phyloP scores from a whole-genome alignment of 64 coral and sea anemone species.

The Pocillopora verrucosa region DNA sequence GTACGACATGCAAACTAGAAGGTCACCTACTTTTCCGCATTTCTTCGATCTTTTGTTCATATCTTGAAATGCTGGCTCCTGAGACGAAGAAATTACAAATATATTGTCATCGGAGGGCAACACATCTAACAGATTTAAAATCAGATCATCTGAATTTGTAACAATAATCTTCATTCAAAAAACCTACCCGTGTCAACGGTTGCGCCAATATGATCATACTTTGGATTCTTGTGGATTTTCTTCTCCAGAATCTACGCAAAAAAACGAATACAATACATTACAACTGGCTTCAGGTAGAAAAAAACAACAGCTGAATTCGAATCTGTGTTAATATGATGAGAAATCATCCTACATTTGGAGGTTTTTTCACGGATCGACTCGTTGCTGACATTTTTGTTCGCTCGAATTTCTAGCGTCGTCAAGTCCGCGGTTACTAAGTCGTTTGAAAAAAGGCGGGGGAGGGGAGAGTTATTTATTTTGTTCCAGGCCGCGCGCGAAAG shows the following conservation, averaged over 20 bases:
- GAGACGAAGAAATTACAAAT: neutral
- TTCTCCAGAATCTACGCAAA: slow-evolving; percentile 83
- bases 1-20: too few relatives aligned
- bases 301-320: neutral
- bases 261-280: neutral
- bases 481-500: neutral
- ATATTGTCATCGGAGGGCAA: neutral
- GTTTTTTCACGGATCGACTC: slow-evolving; percentile 87
- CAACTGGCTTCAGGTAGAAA: neutral
- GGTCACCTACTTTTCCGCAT: slow-evolving; percentile 82
- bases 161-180: neutral
- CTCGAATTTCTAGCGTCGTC: slow-evolving; percentile 7
- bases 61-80: slow-evolving; percentile 88
- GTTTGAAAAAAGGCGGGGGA: neutral
- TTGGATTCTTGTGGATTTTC: slow-evolving; percentile 92
- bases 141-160: neutral
- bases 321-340: neutral
- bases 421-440: slow-evolving; percentile 58
- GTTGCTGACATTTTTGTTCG: slow-evolving; percentile 84
- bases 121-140: neutral
- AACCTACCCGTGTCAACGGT: slow-evolving; percentile 92
- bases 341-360: slow-evolving; percentile 56
- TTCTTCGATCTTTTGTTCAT: slow-evolving; percentile 92
- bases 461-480: neutral
- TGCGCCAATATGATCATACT: slow-evolving; percentile 88